Conservation (phyloP, 2,888 invertebrate species). For the Enoplolaimus lenunculus region DNA sequence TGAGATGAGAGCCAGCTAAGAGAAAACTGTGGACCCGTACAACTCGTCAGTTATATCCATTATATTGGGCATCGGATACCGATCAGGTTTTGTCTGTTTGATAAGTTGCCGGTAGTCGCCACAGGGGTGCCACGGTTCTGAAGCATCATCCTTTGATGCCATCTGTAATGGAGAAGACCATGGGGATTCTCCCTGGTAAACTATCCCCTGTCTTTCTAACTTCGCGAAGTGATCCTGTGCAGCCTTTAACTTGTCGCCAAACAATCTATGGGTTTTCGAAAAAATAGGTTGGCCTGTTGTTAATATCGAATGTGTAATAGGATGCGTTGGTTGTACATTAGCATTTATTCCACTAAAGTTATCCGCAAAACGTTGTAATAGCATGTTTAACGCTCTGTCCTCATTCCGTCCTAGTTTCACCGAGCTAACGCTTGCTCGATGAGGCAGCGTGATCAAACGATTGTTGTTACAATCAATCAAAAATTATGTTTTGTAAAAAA, state of each 20-base stretch:
- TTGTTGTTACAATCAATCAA: neutral
- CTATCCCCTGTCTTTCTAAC: constrained; percentile 1
- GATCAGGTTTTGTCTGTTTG: neutral
- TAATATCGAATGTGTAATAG: neutral
- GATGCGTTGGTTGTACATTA: neutral
- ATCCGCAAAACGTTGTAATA: neutral
- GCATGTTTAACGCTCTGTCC: neutral
- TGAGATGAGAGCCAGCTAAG: neutral
- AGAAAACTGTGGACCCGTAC: neutral
- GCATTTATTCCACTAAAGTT: neutral
- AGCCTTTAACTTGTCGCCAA: constrained; percentile 8
- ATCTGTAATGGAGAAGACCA: constrained; percentile 5
- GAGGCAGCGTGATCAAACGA: neutral
- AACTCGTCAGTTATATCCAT: neutral
- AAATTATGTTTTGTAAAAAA: no score
- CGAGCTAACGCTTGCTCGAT: neutral
- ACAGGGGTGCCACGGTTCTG: neutral
- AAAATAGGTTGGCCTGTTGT: constrained; percentile 4
- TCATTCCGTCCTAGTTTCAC: neutral
- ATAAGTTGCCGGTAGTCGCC: neutral
- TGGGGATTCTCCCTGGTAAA: constrained; percentile 3
- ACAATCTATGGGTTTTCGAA: neutral
- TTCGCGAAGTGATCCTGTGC: neutral
- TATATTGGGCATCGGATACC: neutral
- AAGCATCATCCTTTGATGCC: neutral